Conservation (phyloP, 2,797 vertebrate genomes). For the Helostoma temminkii region DNA sequence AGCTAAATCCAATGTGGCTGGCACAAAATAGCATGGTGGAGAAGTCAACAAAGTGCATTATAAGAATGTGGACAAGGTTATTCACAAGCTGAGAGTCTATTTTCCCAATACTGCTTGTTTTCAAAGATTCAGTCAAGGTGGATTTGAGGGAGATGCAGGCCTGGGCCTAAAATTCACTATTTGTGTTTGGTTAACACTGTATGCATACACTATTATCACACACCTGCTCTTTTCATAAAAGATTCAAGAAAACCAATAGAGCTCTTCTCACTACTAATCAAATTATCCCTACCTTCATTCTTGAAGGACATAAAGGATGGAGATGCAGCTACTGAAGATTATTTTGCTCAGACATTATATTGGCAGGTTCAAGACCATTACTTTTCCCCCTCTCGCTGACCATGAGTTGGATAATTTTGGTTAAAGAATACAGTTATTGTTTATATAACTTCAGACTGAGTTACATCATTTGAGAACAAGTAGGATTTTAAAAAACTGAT, state of each 20-base stretch:
- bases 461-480: background rate
- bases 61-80: conserved; percentile 74
- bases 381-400: background rate
- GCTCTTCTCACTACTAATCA: background rate
- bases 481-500: background rate
- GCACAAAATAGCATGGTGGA: conserved; percentile 67
- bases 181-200: conserved; percentile 10
- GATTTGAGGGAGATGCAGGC: conserved; percentile 40
- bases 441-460: background rate
- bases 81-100: conserved; percentile 63
- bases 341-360: background rate
- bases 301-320: background rate
- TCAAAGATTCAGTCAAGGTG: conserved; percentile 57
- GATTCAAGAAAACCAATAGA: background rate
- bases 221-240: background rate
- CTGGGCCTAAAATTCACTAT: conserved; percentile 6
- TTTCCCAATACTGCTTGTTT: conserved; percentile 63
- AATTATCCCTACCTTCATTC: background rate
- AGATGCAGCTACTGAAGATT: background rate
- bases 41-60: conserved; percentile 73
- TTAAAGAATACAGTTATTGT: background rate
- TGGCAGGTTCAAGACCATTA: background rate
- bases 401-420: background rate
- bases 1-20: conserved; percentile 80
- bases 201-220: background rate